Conservation (phyloP, 2,113 vertebrate genomes). For the Ictalurus punctatus region DNA sequence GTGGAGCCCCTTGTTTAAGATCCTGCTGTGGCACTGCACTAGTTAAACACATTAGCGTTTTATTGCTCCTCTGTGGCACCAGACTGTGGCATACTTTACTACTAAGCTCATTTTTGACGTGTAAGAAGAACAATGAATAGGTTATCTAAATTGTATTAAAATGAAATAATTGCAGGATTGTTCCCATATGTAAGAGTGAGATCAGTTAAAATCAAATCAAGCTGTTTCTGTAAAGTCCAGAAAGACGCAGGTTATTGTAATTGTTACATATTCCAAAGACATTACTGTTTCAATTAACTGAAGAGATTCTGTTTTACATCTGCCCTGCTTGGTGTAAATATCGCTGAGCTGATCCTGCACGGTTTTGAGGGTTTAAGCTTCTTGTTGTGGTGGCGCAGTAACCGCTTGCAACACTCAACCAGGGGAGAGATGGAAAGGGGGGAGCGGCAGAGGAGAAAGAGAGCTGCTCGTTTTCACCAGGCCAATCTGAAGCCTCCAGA, state of each 20-base stretch:
- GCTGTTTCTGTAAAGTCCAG: neutral
- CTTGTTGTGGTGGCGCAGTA: neutral
- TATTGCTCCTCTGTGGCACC: slow-evolving; percentile 41
- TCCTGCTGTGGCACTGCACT: slow-evolving; percentile 7
- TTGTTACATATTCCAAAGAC: neutral
- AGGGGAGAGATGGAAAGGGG: neutral
- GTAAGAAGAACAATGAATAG: slow-evolving; percentile 30
- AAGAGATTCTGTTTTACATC: neutral
- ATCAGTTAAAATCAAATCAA: neutral
- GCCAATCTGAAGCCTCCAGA: slow-evolving; percentile 23
- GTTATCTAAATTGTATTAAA: neutral
- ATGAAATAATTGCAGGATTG: neutral
- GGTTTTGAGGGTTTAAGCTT: neutral
- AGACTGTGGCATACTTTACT: slow-evolving; percentile 10
- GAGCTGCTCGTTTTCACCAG: slow-evolving; percentile 17
- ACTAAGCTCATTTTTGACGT: slow-evolving; percentile 13
- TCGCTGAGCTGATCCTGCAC: neutral
- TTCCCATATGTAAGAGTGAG: neutral
- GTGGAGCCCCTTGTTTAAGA: slow-evolving; percentile 36
- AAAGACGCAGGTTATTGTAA: too few species aligned
- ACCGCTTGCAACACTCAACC: neutral
- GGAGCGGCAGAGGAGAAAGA: neutral
- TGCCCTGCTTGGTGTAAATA: neutral
- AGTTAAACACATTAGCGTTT: slow-evolving; percentile 42
- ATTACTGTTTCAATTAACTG: neutral